These are phyloP conservation scores for Drosophila anomalata DNA, from an alignment of 2,888 invertebrate species.

Conservation along the genomic window DNA sequence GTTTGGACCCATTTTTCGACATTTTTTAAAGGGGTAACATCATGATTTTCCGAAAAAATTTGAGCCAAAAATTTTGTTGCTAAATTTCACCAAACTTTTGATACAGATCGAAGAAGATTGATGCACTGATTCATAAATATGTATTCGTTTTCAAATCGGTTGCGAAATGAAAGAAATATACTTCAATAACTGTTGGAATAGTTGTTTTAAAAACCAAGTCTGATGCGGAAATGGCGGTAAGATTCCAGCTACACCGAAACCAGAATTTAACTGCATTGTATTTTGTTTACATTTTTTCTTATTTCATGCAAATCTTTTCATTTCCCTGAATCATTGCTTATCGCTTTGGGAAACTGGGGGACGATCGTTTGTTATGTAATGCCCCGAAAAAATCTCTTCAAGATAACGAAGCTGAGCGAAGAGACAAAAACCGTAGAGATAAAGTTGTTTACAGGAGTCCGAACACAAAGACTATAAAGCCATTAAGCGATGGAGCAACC, in stretches of 20 bases:
- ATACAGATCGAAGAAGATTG: background rate
- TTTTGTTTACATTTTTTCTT: background rate
- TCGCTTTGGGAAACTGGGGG: constrained; percentile 61
- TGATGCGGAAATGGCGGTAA: too few relatives aligned
- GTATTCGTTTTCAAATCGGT: background rate
- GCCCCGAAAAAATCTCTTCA: constrained; percentile 30
- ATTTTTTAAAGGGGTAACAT: too few relatives aligned
- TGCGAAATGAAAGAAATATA: too few relatives aligned
- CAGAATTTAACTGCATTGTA: background rate
- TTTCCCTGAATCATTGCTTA: constrained; percentile 29
- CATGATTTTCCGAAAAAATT: too few relatives aligned
- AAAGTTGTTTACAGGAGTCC: constrained; percentile 81
- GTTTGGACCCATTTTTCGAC: too few relatives aligned
- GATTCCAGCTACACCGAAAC: too few relatives aligned
- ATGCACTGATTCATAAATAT: background rate
- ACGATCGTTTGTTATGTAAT: constrained; percentile 60
- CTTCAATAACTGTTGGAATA: too few relatives aligned
- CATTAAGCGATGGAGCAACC: constrained; percentile 55
- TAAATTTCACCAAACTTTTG: background rate
- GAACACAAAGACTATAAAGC: constrained; percentile 59
- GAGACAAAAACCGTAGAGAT: constrained; percentile 58
- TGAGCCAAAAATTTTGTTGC: too few relatives aligned
- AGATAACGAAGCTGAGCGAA: constrained; percentile 73
- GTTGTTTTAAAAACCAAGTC: too few relatives aligned
- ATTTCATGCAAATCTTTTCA: constrained; percentile 8